These are phyloP conservation scores for Gonioctena quinquepunctata DNA, from an alignment of 1,140 invertebrate genomes.

Conservation along the genomic window DNA sequence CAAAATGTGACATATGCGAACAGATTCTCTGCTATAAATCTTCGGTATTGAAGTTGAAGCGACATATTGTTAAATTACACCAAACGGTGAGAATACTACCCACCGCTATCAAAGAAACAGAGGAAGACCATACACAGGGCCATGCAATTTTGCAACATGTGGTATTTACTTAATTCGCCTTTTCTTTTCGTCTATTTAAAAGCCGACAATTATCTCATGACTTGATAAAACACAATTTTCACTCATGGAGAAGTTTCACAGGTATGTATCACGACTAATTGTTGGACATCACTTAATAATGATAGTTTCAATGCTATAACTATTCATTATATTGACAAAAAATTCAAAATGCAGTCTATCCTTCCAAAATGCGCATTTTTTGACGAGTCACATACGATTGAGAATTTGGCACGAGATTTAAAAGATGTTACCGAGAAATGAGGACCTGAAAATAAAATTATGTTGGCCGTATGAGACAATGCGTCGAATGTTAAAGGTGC, in stretches of 20 bases:
- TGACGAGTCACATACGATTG: conserved; percentile 20
- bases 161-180: too few relatives aligned
- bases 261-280: neutral
- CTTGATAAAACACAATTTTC: too few relatives aligned
- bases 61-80: too few relatives aligned
- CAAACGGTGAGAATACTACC: too few relatives aligned
- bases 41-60: too few relatives aligned
- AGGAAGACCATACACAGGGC: too few relatives aligned
- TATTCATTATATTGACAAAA: conserved; percentile 24
- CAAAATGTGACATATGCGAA: too few relatives aligned
- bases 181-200: too few relatives aligned
- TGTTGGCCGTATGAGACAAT: conserved; percentile 41
- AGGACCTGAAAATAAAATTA: neutral
- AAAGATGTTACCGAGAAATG: conserved; percentile 33
- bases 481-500: conserved; percentile 38
- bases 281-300: neutral
- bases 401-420: conserved; percentile 27
- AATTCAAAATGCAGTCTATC: conserved; percentile 25
- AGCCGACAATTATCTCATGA: too few relatives aligned
- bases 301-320: conserved; percentile 11
- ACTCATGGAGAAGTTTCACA: neutral
- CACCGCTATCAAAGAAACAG: too few relatives aligned
- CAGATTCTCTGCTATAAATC: too few relatives aligned
- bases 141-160: too few relatives aligned
- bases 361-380: conserved; percentile 22